Base-by-base conservation (phyloP, 2,888 invertebrate species). In the Ditylenchus weischeri region DNA sequence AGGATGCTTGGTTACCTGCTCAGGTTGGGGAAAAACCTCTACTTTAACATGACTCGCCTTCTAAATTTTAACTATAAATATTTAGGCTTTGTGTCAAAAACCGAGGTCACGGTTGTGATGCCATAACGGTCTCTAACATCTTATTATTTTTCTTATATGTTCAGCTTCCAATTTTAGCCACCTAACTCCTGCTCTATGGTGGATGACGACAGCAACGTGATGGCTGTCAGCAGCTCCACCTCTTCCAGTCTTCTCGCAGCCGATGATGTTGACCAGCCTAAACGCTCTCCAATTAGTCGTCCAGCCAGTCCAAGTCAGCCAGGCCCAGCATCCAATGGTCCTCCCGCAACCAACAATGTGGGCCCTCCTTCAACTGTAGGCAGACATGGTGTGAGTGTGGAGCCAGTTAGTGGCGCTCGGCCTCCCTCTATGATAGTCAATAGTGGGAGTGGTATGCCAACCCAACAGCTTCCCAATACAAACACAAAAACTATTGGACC, bases 41-140 rank as follows among this genome's bases (percentile, higher is more conserved):
- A 29, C 5, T 5, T 29, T 29, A 5, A 4, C 29, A 29, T 5
- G 5, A 2, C 29, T 29, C 29, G 29, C 15, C 15, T 43, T 43
- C 11, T 13, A 43, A 43, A 15, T 43, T 43, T 43, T 3, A 43
- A 6, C 43, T 43, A 43, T 6, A 43, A 13, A 6, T 43, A 43
- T 43, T 43, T 43, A 43, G 79, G 19, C 74, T 82, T 50, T 82
- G 82, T 51, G 68, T 81, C 57, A 77, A 78, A 54, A 76, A 75
- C 62, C 63, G 69, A 59, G 79, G 79, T 19, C 74, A 77, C 35
- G 80, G 79, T 36, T 82, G 82, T 57, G 75, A 74, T 36, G 68
- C 72, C 43, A 61, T 81, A 47, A 77, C 82, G 64, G 82, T 82
- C 54, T 62, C 75, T 18, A 15, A 15, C 36, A 38, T 23, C 19